Evolutionary conservation across 35 echinoderm and acorn worm genomes (phyloP), one percentile per base, ranked within the genome.

Genomic region (Heliocidaris erythrogramma): DNA sequence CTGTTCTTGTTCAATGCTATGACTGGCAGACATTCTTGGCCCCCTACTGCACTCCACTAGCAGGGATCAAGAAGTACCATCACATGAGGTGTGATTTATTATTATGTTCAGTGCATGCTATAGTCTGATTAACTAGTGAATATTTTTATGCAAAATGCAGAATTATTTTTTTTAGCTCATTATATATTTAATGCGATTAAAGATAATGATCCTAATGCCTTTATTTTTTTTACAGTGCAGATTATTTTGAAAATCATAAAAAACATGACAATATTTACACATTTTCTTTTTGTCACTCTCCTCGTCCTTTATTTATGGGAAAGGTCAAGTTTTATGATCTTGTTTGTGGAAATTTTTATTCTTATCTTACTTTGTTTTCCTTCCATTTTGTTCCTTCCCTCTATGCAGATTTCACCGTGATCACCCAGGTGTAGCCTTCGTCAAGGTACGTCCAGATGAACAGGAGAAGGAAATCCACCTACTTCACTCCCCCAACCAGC

Each of bases 11-110:
- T 21, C 65, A 59, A 6, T 78, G 86, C 30, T 93, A 50, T 13
- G 52, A 96, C 94, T 96, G 96, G 94, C 59, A 96, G 29, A 29
- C 56, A 85, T 95, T 95, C 90, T 69, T 96, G 2, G 14, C 32
- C 61, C 94, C 94, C 2, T 96, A 95, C 90, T 96, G 95, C 49
- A 30, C 91, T 59, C 53, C 90, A 4, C 88, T 96, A 7, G 93
- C 96, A 53, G 48, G 88, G 27, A 96, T 96, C 27, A 92, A 96
- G 88, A 48, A 30, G 17, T 84, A 49, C 18, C 96, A 96, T 17
- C 88, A 95, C 94, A 92, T 96, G 30, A 14, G 94, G 61, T 96
- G 85, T 71, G 24, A n/a, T n/a, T n/a, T n/a, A n/a, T n/a, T n/a
- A n/a, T n/a, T n/a, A n/a, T n/a, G n/a, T n/a, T n/a, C n/a, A n/a